Evolutionary conservation across 1,140 invertebrate genomes (phyloP).

Genomic region (Wiebesia pumilae): DNA sequence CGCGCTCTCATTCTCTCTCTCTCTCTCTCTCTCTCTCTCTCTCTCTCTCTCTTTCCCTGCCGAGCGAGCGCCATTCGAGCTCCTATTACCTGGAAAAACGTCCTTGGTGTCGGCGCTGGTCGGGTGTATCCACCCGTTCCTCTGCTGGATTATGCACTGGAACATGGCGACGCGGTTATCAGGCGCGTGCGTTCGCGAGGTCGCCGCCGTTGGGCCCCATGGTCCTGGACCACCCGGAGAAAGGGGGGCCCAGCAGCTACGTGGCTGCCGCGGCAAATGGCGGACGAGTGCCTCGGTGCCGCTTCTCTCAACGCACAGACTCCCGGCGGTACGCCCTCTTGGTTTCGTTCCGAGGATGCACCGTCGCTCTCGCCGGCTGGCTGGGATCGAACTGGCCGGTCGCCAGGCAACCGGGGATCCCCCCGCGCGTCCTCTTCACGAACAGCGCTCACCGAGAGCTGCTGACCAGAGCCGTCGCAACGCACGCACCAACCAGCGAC

Average conservation of each 20-base stretch:
- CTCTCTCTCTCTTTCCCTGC: neutral
- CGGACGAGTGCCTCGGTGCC: neutral
- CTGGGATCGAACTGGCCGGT: conserved; percentile 75
- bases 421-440: conserved; percentile 10
- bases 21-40: neutral
- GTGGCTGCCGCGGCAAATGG: conserved; percentile 11
- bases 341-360: neutral
- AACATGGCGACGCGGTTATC: conserved; percentile 77
- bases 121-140: conserved; percentile 84
- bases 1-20: neutral
- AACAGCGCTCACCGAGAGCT: conserved; percentile 23
- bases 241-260: neutral
- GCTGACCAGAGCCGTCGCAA: neutral
- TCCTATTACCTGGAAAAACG: conserved; percentile 83
- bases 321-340: neutral
- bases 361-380: conserved; percentile 66
- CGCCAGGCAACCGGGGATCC: conserved; percentile 71
- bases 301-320: neutral
- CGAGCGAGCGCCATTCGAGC: neutral
- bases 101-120: conserved; percentile 83
- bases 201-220: neutral
- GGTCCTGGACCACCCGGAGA: neutral
- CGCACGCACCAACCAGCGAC: conserved; percentile 45
- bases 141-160: conserved; percentile 88
- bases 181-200: neutral